Conservation (phyloP, 92 coral and sea anemone species). For the Epizoanthus rinbou region DNA sequence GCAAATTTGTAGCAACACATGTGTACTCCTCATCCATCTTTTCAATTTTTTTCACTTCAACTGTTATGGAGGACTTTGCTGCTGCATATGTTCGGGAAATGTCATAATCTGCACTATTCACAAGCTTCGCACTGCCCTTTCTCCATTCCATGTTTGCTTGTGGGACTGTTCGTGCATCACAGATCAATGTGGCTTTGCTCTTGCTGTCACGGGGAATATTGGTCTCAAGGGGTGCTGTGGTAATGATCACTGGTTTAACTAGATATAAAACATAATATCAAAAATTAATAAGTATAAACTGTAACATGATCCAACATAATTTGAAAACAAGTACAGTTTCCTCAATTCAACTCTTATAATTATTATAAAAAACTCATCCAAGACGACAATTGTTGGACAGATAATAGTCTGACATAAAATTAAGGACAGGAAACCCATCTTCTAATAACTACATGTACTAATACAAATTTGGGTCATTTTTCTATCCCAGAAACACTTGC, state of each 20-base stretch:
- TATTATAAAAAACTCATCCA: no score
- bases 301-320: no score
- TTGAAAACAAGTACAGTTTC: no score
- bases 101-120: background rate
- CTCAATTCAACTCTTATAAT: no score
- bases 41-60: background rate
- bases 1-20: slow-evolving; percentile 74
- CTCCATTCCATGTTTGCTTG: slow-evolving; percentile 26
- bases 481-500: no score
- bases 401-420: no score
- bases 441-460: no score
- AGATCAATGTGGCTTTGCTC: slow-evolving; percentile 40
- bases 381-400: no score
- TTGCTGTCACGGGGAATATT: slow-evolving; percentile 62
- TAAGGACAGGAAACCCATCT: no score
- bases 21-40: slow-evolving; percentile 59
- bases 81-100: background rate
- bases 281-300: no score
- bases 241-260: slow-evolving; percentile 68
- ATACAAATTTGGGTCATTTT: no score
- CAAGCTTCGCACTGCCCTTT: background rate
- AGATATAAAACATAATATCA: background rate
- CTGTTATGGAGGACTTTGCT: background rate
- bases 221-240: slow-evolving; percentile 65
- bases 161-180: slow-evolving; percentile 23